Conservation (phyloP, 2,797 vertebrate genomes). For the Tapera naevia region DNA sequence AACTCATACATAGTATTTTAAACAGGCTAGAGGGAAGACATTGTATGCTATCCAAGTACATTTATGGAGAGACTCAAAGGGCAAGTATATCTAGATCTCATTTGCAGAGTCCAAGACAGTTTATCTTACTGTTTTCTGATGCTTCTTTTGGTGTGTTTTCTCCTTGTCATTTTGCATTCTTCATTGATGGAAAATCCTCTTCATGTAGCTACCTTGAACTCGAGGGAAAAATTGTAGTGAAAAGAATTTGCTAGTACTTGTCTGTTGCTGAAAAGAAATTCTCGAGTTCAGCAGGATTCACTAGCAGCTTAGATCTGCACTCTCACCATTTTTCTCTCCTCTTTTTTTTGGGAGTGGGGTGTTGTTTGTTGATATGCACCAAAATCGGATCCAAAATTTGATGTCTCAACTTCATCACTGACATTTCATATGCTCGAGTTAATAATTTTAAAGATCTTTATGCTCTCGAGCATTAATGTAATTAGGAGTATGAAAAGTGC, state of each 20-base stretch:
- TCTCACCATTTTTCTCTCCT: not conserved
- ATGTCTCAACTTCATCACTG: not conserved
- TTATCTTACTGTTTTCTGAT: not conserved
- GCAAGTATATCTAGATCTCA: not conserved
- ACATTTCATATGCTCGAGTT: not conserved
- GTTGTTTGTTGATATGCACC: not conserved
- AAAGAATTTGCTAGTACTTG: not conserved
- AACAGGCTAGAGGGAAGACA: not conserved
- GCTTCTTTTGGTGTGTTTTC: not conserved
- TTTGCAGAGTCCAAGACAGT: not conserved
- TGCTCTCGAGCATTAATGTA: not conserved
- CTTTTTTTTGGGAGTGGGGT: too few relatives aligned
- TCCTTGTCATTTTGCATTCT: not conserved
- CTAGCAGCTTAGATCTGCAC: not conserved
- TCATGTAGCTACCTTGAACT: not conserved
- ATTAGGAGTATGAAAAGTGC: not conserved
- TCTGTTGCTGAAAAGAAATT: not conserved
- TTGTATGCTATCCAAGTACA: not conserved
- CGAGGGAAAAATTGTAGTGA: not conserved
- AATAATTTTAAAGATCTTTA: not conserved
- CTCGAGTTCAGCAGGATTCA: not conserved
- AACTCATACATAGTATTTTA: not conserved
- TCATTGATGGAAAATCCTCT: not conserved
- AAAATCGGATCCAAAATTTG: slow-evolving; percentile 7
- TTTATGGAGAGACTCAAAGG: not conserved